Conservation (phyloP, 2,888 invertebrate species). For the Actias luna region DNA sequence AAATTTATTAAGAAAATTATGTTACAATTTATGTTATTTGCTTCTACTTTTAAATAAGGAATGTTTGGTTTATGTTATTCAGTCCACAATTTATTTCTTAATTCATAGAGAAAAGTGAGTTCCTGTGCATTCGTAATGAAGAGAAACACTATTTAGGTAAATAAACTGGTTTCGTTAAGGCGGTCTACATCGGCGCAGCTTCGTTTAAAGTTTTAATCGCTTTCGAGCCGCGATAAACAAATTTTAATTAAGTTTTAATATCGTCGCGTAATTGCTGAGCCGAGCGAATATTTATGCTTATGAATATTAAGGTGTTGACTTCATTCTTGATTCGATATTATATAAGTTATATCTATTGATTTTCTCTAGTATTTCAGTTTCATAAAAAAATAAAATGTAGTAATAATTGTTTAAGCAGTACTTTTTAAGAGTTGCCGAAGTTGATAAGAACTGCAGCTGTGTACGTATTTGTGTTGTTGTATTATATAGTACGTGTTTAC, state of each 20-base stretch:
- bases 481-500: too few species aligned
- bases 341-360: neutral
- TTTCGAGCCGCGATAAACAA: constrained; percentile 79
- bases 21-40: too few species aligned
- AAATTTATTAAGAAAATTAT: neutral
- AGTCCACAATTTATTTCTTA: neutral
- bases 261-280: constrained; percentile 78
- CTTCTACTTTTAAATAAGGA: too few species aligned
- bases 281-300: constrained; percentile 67
- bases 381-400: too few species aligned
- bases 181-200: constrained; percentile 70
- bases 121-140: constrained; percentile 39
- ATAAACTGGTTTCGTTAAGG: constrained; percentile 75
- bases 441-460: too few species aligned
- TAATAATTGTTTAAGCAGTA: too few species aligned
- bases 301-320: constrained; percentile 50
- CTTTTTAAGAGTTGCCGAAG: too few species aligned
- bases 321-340: constrained; percentile 13
- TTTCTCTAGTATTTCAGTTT: too few species aligned
- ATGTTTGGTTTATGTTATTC: neutral
- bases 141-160: constrained; percentile 68
- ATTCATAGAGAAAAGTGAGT: constrained; percentile 22
- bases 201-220: constrained; percentile 81
- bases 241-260: constrained; percentile 82
- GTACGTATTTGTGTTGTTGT: too few species aligned